Conservation (phyloP, 2,797 vertebrate genomes). For the Agapornis canus region DNA sequence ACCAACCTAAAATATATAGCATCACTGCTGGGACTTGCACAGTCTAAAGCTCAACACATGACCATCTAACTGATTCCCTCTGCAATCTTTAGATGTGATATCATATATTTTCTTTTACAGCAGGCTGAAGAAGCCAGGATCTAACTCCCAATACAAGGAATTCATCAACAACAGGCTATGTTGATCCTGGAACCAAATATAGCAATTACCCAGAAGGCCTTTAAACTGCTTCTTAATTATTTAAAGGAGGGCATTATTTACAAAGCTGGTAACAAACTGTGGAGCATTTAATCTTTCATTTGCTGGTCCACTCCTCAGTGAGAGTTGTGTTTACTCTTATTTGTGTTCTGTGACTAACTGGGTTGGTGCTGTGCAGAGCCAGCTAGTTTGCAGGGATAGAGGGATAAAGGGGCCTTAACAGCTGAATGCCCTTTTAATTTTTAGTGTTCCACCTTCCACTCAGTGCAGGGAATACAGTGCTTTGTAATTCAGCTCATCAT, state of each 20-base stretch:
- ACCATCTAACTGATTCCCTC: neutral
- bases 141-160: neutral
- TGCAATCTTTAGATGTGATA: neutral
- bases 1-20: neutral
- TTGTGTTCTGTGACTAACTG: neutral
- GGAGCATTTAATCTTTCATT: neutral
- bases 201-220: neutral
- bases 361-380: neutral
- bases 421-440: neutral
- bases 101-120: neutral
- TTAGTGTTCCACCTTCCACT: neutral
- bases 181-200: neutral
- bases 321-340: neutral
- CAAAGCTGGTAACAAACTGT: neutral
- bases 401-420: neutral
- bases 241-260: neutral
- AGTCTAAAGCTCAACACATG: neutral
- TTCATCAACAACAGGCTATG: neutral
- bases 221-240: neutral
- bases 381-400: neutral
- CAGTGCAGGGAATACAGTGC: neutral
- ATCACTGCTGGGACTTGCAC: neutral
- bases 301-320: neutral
- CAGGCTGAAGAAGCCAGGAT: neutral
- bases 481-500: neutral